phyloP scores from a whole-genome alignment of 30 jellyfish, hydroid and myxozoan genomes.

The Hydractinia echinata region DNA sequence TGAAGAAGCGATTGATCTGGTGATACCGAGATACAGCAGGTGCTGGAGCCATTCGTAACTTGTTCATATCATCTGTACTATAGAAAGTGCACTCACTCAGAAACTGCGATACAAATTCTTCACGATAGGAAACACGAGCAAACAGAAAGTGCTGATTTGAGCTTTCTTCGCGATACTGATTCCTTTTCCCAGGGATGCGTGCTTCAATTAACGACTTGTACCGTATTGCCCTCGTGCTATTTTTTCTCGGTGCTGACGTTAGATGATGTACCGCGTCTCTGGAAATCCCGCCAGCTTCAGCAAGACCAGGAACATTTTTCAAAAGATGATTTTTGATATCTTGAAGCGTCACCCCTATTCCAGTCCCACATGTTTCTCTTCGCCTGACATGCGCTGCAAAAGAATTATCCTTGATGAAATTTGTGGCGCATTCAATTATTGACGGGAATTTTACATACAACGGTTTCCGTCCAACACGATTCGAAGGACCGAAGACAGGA shows the following conservation, averaged over 20 bases:
- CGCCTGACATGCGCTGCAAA: constrained; percentile 26
- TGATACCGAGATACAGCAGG: constrained; percentile 42
- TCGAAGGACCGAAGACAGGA: constrained; percentile 2
- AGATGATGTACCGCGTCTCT: constrained; percentile 16
- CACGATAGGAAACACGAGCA: no score
- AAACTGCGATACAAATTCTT: no score
- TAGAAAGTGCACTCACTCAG: no score
- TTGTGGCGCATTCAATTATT: constrained; percentile 18
- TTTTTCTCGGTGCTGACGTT: constrained; percentile 12
- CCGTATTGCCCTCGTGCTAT: background rate
- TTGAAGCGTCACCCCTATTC: constrained; percentile 11
- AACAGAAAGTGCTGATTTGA: no score
- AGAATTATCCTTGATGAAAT: constrained; percentile 24
- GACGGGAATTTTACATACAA: constrained; percentile 15
- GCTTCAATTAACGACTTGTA: no score
- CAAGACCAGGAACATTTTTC: constrained; percentile 26
- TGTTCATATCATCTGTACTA: constrained; percentile 41
- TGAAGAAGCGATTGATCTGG: constrained; percentile 20
- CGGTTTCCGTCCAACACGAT: constrained; percentile 16
- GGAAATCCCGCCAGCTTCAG: constrained; percentile 12
- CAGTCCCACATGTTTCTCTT: constrained; percentile 21
- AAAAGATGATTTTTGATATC: constrained; percentile 26
- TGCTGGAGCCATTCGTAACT: constrained; percentile 43
- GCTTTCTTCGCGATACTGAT: no score
- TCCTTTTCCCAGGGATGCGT: no score